A percentile compares a stretch with the other conserved stretches of the same genome.
Evolutionary conservation across 2,113 vertebrate species (phyloP).

Genomic region (Psephotus haematonotus): DNA sequence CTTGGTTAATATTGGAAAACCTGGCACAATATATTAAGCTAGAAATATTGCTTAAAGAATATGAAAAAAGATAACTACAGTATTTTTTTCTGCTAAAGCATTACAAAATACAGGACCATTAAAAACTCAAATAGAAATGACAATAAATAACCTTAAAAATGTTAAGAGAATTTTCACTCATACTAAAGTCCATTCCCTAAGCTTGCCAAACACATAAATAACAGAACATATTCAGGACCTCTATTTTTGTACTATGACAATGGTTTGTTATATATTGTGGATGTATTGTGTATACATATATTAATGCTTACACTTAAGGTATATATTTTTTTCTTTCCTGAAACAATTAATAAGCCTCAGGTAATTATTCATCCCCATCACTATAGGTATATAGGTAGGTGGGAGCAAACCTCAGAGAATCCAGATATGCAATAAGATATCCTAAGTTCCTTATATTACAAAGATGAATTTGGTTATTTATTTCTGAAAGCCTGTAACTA

Average conservation of each 20-base stretch:
- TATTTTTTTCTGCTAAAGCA: conserved; percentile 77
- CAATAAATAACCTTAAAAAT: conserved; percentile 73
- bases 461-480: conserved; percentile 60
- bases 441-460: conserved; percentile 67
- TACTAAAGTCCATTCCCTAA: conserved; percentile 67
- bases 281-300: conserved; percentile 71
- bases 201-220: conserved; percentile 65
- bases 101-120: conserved; percentile 79
- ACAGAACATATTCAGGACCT: conserved; percentile 67
- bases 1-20: conserved; percentile 72
- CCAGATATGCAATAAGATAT: conserved; percentile 67
- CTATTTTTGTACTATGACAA: conserved; percentile 64
- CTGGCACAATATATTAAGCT: conserved; percentile 78
- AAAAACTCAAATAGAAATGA: conserved; percentile 76
- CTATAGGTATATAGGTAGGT: conserved; percentile 64
- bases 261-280: conserved; percentile 64
- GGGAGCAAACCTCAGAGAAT: conserved; percentile 66
- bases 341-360: conserved; percentile 76
- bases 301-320: conserved; percentile 73
- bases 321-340: conserved; percentile 76
- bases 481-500: conserved; percentile 45
- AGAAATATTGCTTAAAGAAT: conserved; percentile 79
- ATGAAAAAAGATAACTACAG: conserved; percentile 75
- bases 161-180: conserved; percentile 69
- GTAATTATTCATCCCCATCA: conserved; percentile 61